Evolutionary conservation across 1,140 invertebrate species (phyloP), one percentile per base, ranked within the genome.

Genomic region (Ooceraea biroi): DNA sequence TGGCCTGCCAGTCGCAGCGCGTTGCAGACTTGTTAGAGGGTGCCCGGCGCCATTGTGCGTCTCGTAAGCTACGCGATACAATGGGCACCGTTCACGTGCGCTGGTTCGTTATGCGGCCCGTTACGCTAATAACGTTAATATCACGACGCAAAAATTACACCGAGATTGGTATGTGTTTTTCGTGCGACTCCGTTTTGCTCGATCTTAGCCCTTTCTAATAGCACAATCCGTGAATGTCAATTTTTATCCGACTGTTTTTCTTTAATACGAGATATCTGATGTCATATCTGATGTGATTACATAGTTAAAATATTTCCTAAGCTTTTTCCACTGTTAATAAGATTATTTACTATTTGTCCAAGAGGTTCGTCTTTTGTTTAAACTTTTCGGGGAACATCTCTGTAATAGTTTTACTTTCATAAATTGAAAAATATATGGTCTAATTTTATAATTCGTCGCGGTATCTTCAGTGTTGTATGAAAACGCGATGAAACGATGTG

Each of bases 401-500:
- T 7, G 36, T 36, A 36, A 36, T 7, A 36, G 36, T 57, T 36
- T 57, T 36, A 14, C 22, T 41, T 41, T 0, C 36, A 52, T 4
- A 19, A 63, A 48, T 77, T 57, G 5, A 55, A 52, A 50, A 55
- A 50, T 30, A 8, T 12, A 8, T 27, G 36, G 17, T 12, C 41
- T 44, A 77, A 78, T 57, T 69, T 55, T 25, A 57, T 27, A 69
- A 88, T 88, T 88, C 48, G 86, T 83, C 44, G 17, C 66, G 77
- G 65, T 63, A 73, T 77, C 52, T 65, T 77, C 72, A 58, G 66
- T 41, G 12, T 25, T 17, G 80, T 58, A 22, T 63, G n/a, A 8
- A 58, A 52, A 41, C 55, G 48, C 58, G 36, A 46, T 17, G 84
- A 44, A 91, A 86, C 84, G 90, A 90, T 92, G 91, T 91, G 91